Evolutionary conservation across 35 echinoderm and acorn worm genomes (phyloP), one percentile per base, ranked within the genome.

Genomic region (Ophioderma brevispina): DNA sequence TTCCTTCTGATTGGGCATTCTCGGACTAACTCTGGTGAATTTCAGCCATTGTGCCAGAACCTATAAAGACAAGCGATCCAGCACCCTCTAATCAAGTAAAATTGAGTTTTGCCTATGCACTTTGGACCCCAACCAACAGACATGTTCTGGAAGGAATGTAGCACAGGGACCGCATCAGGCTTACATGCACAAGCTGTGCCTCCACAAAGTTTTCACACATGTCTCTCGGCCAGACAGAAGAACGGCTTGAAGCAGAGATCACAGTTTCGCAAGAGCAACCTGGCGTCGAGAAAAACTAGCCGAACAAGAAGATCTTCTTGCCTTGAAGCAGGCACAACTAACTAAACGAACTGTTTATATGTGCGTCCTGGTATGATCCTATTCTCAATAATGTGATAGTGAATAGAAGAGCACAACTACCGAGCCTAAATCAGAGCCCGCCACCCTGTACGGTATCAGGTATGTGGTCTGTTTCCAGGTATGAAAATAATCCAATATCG

Each of bases 211-310:
- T 43, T 41, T 8, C 80, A 6, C 23, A 82, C 15, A 40, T 31
- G 37, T 19, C 13, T 11, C 55, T 2, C 25, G 70, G 37, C 83
- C 63, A 64, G 43, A 34, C 83, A 85, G 19, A 21, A 31, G 10
- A 17, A 59, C 2, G 33, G 63, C 13, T 31, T 64, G 32, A 55
- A 37, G 35, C 83, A n/a, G 83, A 85, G 52, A 85, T n/a, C 18
- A 21, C 15, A 36, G 32, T 33, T 85, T 6, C 21, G 31, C 25
- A 64, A 64, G 83, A 85, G 55, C 83, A 64, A 35, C 83, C 1
- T 85, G 46, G 83, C 52, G 63, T 25, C 46, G 55, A 31, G 50
- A 75, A 35, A 85, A 85, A 64, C 52, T 85, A 14, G 39, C 52
- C 63, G 83, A 85, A n/a, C 4, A 49, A 85, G 70, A 55, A 85